Base-by-base conservation (phyloP, 2,113 vertebrate species). In the Sebastes fasciatus region DNA sequence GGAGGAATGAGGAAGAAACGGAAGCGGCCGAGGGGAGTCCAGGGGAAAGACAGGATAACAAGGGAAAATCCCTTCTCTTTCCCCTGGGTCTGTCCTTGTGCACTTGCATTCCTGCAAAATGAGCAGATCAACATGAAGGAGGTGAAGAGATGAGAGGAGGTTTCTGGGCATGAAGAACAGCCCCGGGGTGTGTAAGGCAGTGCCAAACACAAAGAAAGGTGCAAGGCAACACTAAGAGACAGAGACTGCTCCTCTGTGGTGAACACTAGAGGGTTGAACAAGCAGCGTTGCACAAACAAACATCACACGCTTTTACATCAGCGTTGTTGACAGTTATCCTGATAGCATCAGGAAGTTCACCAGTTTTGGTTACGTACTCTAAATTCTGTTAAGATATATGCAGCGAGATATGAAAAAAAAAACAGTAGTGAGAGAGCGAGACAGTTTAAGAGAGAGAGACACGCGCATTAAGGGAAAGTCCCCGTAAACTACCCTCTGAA, bases 61-160 rank as follows among this genome's bases (percentile, higher is more conserved):
- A 92, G 94, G 95, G 95, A 95, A 95, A 95, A 94, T 85, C 95
- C 95, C 95, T 86, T 80, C 55, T 58, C 84, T 93, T 89, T 94
- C 90, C 93, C 92, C 68, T 89, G 85, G 60, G 79, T 81, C 70
- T 84, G 82, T 91, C 83, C 89, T 88, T 34, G 66, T 63, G 85
- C 68, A 84, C 60, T 90, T 55, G 81, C 89, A 93, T 93, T 95
- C 92, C 92, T 72, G 64, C 72, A 60, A 86, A 88, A 90, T 88
- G 69, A 90, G 76, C 7, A 6, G 90, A 86, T 89, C 46, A 84
- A 82, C 85, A 90, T 86, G 48, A 79, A 77, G 66, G 71, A 78
- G 76, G 48, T 63, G 67, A 88, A 83, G 82, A 70, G 60, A 86
- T 68, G 42, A 79, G 43, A 85, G 40, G 57, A 92, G 67, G 23